Evolutionary conservation across 1,140 invertebrate genomes (phyloP).

Genomic region (Tyrophagus putrescentiae): DNA sequence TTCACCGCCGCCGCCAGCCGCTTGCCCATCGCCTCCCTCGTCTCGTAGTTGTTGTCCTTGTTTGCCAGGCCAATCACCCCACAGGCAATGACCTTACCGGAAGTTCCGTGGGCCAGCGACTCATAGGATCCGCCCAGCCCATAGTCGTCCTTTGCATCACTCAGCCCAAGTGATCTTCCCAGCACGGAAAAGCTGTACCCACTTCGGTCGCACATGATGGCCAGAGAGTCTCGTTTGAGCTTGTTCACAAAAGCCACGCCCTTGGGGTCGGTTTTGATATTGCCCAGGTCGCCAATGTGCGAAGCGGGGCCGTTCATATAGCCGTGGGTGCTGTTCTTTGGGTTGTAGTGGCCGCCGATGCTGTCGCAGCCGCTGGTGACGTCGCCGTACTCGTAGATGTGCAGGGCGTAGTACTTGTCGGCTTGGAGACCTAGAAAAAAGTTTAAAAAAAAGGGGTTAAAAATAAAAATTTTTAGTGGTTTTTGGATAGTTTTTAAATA

Average conservation of each 20-base stretch:
- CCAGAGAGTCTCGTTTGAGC: constrained; percentile 30
- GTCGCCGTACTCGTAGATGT: constrained; percentile 93
- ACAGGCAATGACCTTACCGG: constrained; percentile 80
- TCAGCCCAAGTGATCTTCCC: constrained; percentile 39
- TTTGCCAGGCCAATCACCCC: constrained; percentile 65
- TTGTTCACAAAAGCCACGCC: constrained; percentile 56
- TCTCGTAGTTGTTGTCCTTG: constrained; percentile 14
- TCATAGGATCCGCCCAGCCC: constrained; percentile 62
- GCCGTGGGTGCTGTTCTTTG: constrained; percentile 38
- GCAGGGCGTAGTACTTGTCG: constrained; percentile 60
- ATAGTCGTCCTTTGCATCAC: constrained; percentile 40
- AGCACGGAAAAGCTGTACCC: constrained; percentile 34
- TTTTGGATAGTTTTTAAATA: no score
- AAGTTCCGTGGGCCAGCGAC: constrained; percentile 86
- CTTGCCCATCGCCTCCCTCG: constrained; percentile 2
- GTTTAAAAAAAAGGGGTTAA: no score
- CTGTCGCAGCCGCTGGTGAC: constrained; percentile 88
- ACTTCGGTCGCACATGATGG: neutral
- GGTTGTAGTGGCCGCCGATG: constrained; percentile 91
- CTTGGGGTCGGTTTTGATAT: constrained; percentile 53
- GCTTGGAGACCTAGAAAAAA: neutral
- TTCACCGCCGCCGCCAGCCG: no score
- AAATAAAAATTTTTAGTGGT: no score
- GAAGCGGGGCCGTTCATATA: constrained; percentile 23
- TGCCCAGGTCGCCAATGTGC: constrained; percentile 84